Conservation (phyloP, 1,140 invertebrate genomes). For the Ruditapes philippinarum region DNA sequence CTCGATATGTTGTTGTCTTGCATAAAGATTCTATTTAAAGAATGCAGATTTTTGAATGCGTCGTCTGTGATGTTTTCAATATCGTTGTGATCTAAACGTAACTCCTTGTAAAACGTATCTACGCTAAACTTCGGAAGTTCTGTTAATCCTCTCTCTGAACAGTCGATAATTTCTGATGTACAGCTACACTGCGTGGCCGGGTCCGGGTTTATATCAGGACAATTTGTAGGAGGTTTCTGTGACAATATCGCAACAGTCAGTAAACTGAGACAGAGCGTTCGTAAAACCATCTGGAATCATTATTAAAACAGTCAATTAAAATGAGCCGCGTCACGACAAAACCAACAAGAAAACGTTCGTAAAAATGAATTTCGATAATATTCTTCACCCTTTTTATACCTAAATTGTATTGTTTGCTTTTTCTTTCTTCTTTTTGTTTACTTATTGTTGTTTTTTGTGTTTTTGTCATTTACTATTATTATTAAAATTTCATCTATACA, state of each 20-base stretch:
- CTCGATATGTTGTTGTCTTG: constrained; percentile 39
- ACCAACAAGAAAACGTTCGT: no score
- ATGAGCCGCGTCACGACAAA: no score
- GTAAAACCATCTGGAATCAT: background rate
- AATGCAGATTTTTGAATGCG: constrained; percentile 25
- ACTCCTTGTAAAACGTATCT: background rate
- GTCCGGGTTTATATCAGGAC: constrained; percentile 1
- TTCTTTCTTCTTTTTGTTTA: no score
- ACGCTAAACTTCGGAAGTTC: background rate
- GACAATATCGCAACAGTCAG: background rate
- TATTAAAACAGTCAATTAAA: no score
- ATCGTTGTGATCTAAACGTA: constrained; percentile 44
- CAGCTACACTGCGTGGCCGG: constrained; percentile 5
- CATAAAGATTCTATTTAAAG: background rate
- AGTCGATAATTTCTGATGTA: constrained; percentile 25
- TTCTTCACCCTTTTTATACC: no score
- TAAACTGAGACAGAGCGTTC: background rate
- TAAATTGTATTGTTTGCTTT: no score
- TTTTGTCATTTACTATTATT: no score
- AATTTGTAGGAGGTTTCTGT: background rate
- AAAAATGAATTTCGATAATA: no score
- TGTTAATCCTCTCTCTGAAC: constrained; percentile 12
- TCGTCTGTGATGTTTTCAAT: constrained; percentile 24
- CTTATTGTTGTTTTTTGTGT: no score
- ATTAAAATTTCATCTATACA: no score